Conservation (phyloP, 2,888 invertebrate species). For the Saturnia pavonia region DNA sequence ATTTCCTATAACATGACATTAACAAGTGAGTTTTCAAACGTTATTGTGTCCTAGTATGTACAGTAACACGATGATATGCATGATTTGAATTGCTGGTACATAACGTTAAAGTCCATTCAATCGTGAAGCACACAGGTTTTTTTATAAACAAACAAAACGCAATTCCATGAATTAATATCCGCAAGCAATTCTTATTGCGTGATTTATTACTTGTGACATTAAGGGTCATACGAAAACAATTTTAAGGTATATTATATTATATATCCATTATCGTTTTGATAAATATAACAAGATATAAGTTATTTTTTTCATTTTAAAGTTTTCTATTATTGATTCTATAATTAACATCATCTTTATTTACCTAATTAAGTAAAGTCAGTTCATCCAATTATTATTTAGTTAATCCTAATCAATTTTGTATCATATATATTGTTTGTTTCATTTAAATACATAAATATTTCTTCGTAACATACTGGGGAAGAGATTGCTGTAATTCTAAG, state of each 20-base stretch:
- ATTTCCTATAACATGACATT: not conserved
- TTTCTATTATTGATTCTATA: too few species aligned
- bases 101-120: not conserved
- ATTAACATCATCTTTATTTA: too few species aligned
- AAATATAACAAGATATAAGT: not conserved
- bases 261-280: not conserved
- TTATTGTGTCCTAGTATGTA: not conserved
- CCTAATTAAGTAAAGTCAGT: too few species aligned
- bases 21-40: constrained; percentile 4
- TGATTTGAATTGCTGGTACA: constrained; percentile 1
- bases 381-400: too few species aligned
- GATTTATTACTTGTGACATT: not conserved
- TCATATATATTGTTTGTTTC: not conserved
- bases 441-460: not conserved
- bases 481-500: not conserved
- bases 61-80: not conserved
- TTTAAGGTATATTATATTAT: not conserved
- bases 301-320: too few species aligned
- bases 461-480: constrained; percentile 2
- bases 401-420: too few species aligned
- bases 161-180: not conserved
- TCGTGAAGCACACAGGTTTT: not conserved
- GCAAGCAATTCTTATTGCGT: not conserved
- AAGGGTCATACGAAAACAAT: not conserved
- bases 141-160: not conserved